Evolutionary conservation across 1,140 invertebrate species (phyloP).

Genomic region (Tetramorium simillimum): DNA sequence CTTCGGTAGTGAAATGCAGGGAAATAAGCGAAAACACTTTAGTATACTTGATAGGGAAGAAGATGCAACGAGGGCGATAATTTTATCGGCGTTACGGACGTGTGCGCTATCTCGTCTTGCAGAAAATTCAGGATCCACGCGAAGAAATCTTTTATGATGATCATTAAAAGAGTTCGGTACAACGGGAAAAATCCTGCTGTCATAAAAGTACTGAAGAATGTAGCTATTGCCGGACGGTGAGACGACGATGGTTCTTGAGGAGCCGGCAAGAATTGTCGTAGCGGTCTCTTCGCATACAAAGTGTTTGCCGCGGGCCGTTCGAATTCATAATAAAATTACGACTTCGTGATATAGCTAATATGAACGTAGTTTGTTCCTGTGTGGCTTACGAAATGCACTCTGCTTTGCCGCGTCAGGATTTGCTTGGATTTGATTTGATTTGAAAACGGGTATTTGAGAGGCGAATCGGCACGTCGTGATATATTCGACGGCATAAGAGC

Average conservation of each 20-base stretch:
- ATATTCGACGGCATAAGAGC: constrained; percentile 37
- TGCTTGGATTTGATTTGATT: constrained; percentile 32
- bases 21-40: constrained; percentile 29
- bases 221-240: constrained; percentile 3
- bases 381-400: neutral
- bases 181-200: constrained; percentile 31
- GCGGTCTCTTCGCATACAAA: neutral
- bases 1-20: neutral
- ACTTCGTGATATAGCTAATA: neutral
- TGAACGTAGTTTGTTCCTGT: neutral
- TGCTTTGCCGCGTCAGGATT: neutral
- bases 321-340: constrained; percentile 41
- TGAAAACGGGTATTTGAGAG: constrained; percentile 27
- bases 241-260: neutral
- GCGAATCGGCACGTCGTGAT: constrained; percentile 1
- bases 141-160: constrained; percentile 25
- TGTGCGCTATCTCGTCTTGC: constrained; percentile 4
- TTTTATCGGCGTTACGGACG: constrained; percentile 20
- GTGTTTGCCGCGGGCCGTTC: neutral
- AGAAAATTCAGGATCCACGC: constrained; percentile 34
- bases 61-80: constrained; percentile 3
- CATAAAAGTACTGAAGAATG: constrained; percentile 39
- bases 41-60: neutral
- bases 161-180: constrained; percentile 26
- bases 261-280: constrained; percentile 5